Evolutionary conservation across 2,888 invertebrate genomes (phyloP).

Genomic region (Bhutanitis thaidina): DNA sequence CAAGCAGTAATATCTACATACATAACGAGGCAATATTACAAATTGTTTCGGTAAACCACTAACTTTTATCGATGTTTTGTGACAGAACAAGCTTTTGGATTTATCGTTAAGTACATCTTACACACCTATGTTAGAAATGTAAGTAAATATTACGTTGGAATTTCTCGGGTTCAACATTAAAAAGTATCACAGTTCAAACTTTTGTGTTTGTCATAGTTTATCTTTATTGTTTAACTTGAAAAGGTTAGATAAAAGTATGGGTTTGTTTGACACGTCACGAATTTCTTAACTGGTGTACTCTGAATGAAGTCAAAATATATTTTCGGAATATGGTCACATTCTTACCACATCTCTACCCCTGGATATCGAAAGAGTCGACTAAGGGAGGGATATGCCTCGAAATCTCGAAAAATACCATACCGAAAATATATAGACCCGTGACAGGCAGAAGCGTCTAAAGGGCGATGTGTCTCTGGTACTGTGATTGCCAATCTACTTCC

Average conservation of each 20-base stretch:
- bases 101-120: slow-evolving; percentile 11
- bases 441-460: too few species aligned
- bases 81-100: background rate
- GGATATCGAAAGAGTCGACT: too few species aligned
- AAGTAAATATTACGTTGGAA: slow-evolving; percentile 12
- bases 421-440: too few species aligned
- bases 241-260: slow-evolving; percentile 1
- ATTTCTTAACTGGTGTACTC: too few species aligned
- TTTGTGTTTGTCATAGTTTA: slow-evolving; percentile 9
- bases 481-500: too few species aligned
- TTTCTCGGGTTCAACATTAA: slow-evolving; percentile 1
- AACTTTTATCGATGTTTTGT: slow-evolving; percentile 3
- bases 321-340: too few species aligned
- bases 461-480: too few species aligned
- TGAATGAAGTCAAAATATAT: too few species aligned
- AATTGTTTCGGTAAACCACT: slow-evolving; percentile 15
- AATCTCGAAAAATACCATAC: too few species aligned
- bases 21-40: slow-evolving; percentile 1
- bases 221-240: slow-evolving; percentile 11
- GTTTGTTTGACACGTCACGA: background rate
- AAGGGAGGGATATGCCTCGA: too few species aligned
- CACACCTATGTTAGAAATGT: slow-evolving; percentile 10
- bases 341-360: too few species aligned
- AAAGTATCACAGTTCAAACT: background rate
- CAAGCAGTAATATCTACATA: too few species aligned